phyloP scores from a whole-genome alignment of 2,113 vertebrate genomes.

The Connochaetes taurinus region DNA sequence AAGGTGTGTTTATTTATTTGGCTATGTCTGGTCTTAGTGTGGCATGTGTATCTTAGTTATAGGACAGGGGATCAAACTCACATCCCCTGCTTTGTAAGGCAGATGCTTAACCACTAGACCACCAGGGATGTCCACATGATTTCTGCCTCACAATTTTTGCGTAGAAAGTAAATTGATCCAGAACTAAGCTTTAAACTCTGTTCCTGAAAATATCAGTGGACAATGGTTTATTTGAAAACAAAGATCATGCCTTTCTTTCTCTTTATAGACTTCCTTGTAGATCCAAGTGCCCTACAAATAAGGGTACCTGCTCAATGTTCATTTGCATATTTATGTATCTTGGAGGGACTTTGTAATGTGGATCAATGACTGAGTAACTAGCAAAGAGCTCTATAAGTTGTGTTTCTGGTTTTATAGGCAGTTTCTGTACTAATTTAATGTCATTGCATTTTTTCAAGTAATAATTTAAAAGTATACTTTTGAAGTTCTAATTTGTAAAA shows the following conservation, averaged over 20 bases:
- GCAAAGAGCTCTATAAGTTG: background rate
- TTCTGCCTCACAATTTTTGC: background rate
- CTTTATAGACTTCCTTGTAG: background rate
- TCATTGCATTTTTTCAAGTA: background rate
- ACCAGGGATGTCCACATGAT: background rate
- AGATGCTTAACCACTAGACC: background rate
- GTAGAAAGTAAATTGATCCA: background rate
- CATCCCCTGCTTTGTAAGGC: background rate
- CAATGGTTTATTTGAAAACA: background rate
- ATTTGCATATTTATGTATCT: background rate
- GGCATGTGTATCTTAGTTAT: background rate
- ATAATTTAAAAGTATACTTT: background rate
- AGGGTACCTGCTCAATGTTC: rapidly evolving
- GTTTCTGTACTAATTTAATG: background rate
- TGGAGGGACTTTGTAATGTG: background rate
- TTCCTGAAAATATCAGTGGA: background rate
- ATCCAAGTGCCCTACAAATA: background rate
- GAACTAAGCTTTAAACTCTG: background rate
- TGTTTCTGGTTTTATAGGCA: background rate
- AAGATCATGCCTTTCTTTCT: background rate
- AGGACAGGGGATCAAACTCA: background rate
- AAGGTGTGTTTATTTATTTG: background rate
- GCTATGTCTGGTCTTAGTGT: background rate
- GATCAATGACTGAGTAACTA: background rate
- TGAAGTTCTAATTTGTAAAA: conserved; percentile 26